Conservation (phyloP, 2,888 invertebrate species). For the Dysmachus trigonus region DNA sequence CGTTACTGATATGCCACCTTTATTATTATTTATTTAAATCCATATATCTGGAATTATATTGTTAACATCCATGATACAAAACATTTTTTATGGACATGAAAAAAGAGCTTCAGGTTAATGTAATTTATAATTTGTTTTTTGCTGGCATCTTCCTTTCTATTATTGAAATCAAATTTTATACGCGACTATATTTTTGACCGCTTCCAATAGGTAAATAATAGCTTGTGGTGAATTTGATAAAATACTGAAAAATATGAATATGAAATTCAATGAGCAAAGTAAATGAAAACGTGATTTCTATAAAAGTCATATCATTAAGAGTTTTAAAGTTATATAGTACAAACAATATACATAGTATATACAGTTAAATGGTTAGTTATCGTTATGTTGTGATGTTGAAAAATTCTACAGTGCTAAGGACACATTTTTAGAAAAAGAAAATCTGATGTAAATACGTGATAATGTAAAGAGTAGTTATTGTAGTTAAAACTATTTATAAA, state of each 20-base stretch:
- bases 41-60: no score
- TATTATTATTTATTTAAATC: no score
- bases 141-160: background rate
- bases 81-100: no score
- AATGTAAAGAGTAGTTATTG: slow-evolving; percentile 17
- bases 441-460: slow-evolving; percentile 33
- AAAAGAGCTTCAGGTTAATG: no score
- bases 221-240: background rate
- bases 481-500: slow-evolving; percentile 20
- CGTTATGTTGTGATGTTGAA: slow-evolving; percentile 35
- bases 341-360: slow-evolving; percentile 16
- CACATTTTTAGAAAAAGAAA: background rate
- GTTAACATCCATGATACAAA: no score
- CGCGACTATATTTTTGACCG: background rate
- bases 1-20: no score
- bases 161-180: background rate
- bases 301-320: slow-evolving; percentile 39
- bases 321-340: slow-evolving; percentile 32
- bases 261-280: background rate
- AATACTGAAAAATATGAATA: background rate
- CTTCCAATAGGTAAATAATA: background rate
- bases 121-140: background rate
- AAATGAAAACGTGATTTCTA: slow-evolving; percentile 25
- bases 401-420: slow-evolving; percentile 18
- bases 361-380: slow-evolving; percentile 16